Percentiles rank a stretch among this genome's conserved stretches.
phyloP scores from a whole-genome alignment of 2,888 invertebrate genomes.

The Ptychoptera contaminata region DNA sequence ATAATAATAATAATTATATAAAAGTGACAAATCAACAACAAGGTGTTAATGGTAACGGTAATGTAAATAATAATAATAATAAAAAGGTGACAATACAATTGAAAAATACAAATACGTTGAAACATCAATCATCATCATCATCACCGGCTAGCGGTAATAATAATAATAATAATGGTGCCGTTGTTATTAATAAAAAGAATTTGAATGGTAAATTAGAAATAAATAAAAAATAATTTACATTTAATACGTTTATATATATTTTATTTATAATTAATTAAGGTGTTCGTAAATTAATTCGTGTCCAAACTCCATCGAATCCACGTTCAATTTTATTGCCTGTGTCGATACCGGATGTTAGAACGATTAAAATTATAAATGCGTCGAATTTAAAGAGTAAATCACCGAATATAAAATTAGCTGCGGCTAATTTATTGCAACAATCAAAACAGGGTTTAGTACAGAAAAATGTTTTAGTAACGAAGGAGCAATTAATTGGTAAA shows the following conservation, averaged over 20 bases:
- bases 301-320: slow-evolving; percentile 27
- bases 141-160: too few relatives aligned
- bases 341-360: slow-evolving; percentile 49
- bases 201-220: neutral
- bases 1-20: neutral
- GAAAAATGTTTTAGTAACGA: slow-evolving; percentile 24
- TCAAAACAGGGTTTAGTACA: slow-evolving; percentile 33
- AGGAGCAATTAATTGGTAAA: slow-evolving; percentile 25
- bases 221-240: neutral
- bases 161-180: neutral
- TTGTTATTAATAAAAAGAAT: slow-evolving; percentile 4
- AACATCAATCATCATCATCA: neutral
- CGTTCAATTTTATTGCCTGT: slow-evolving; percentile 57
- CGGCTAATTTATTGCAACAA: slow-evolving; percentile 35
- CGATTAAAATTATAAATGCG: slow-evolving; percentile 56
- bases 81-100: slow-evolving; percentile 14
- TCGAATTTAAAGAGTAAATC: slow-evolving; percentile 38
- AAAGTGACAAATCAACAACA: neutral
- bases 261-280: neutral
- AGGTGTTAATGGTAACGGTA: neutral
- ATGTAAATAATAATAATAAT: too few relatives aligned
- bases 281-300: slow-evolving; percentile 14
- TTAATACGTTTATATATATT: neutral
- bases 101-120: neutral
- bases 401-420: slow-evolving; percentile 36